Evolutionary conservation across 1,140 invertebrate species (phyloP).

Genomic region (Atta cephalotes): DNA sequence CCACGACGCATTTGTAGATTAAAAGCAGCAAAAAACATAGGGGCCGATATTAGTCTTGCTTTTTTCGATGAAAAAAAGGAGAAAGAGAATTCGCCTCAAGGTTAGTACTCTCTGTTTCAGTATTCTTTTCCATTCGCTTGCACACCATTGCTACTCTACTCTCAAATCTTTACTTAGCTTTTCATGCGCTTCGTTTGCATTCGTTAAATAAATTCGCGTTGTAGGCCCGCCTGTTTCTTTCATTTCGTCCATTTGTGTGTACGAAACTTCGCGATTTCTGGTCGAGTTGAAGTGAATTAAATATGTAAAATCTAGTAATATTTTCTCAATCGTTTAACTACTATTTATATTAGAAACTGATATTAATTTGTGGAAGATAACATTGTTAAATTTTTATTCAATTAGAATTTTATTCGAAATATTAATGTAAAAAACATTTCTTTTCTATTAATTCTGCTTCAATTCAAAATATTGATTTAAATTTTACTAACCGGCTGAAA

Average conservation of each 20-base stretch:
- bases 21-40: conserved; percentile 49
- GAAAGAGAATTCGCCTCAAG: conserved; percentile 41
- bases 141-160: neutral
- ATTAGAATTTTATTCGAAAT: neutral
- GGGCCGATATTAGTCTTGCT: conserved; percentile 32
- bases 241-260: conserved; percentile 1
- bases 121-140: conserved; percentile 42
- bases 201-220: conserved; percentile 37
- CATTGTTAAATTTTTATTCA: neutral
- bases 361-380: too few species aligned
- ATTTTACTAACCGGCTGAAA: neutral
- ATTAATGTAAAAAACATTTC: neutral
- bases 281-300: neutral
- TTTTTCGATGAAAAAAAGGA: neutral
- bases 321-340: neutral
- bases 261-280: neutral
- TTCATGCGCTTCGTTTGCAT: conserved; percentile 26
- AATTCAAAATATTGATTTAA: conserved; percentile 4
- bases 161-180: conserved; percentile 30
- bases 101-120: conserved; percentile 1
- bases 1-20: conserved; percentile 57
- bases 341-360: neutral
- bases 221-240: conserved; percentile 11
- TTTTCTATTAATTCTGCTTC: neutral
- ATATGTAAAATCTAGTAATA: neutral